phyloP scores from a whole-genome alignment of 1,140 invertebrate species.

The Tetranychus cinnabarinus region DNA sequence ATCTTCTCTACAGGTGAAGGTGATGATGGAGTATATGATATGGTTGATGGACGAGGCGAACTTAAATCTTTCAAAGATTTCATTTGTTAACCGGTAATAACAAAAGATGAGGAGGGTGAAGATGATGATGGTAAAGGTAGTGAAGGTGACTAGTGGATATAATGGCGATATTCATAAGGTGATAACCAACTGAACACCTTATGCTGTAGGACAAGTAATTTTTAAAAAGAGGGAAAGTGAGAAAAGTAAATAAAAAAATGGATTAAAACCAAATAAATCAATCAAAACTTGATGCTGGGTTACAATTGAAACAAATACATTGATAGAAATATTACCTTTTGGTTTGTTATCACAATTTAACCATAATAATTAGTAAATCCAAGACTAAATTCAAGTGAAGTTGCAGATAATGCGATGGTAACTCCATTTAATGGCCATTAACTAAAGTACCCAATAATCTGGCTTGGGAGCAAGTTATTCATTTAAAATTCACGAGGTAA shows the following conservation, averaged over 20 bases:
- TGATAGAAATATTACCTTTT: not conserved
- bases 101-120: not conserved
- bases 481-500: too few relatives aligned
- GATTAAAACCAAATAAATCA: too few relatives aligned
- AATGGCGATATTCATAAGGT: too few relatives aligned
- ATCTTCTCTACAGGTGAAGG: not conserved
- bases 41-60: not conserved
- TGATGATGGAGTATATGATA: not conserved
- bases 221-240: too few relatives aligned
- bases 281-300: too few relatives aligned
- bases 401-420: not conserved
- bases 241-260: too few relatives aligned
- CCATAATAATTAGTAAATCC: not conserved
- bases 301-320: too few relatives aligned
- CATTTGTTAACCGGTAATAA: not conserved
- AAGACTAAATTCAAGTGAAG: not conserved
- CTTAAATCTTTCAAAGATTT: not conserved
- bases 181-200: too few relatives aligned
- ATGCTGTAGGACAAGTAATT: too few relatives aligned
- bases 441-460: too few relatives aligned
- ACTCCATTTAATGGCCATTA: too few relatives aligned
- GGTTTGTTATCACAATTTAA: not conserved
- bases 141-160: not conserved
- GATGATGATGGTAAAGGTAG: not conserved
- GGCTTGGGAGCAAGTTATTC: too few relatives aligned